Percentiles rank a stretch among this genome's conserved stretches.
These are phyloP conservation scores for Thripadectes ignobilis DNA, from an alignment of 2,797 vertebrate species.

Conservation along the genomic window DNA sequence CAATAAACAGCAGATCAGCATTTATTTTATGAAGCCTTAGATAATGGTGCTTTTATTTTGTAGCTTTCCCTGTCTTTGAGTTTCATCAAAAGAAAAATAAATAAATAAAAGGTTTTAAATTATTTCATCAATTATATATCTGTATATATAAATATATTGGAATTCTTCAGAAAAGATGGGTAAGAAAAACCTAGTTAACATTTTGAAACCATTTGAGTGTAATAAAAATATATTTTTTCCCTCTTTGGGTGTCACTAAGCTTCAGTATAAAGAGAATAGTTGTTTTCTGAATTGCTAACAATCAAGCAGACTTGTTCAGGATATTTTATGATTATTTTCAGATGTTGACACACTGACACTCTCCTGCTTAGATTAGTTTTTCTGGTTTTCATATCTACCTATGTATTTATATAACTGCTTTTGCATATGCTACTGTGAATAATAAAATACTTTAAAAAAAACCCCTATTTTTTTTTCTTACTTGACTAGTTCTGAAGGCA, in stretches of 20 bases:
- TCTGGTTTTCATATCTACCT: not conserved
- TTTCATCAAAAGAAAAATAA: not conserved
- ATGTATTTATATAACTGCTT: not conserved
- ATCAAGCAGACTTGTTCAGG: not conserved
- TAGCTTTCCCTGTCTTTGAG: not conserved
- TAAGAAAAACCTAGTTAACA: not conserved
- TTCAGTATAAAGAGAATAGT: not conserved
- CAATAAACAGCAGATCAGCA: not conserved
- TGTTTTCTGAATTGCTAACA: not conserved
- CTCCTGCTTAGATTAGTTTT: not conserved
- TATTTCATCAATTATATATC: not conserved
- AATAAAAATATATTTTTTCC: not conserved
- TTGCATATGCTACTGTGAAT: not conserved
- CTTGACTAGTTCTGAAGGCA: not conserved
- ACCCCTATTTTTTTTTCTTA: too few relatives aligned
- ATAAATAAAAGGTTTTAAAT: not conserved
- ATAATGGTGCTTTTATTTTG: not conserved
- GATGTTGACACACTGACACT: not conserved
- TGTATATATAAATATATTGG: not conserved
- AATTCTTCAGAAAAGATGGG: not conserved
- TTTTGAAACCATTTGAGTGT: not conserved
- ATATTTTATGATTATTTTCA: not conserved
- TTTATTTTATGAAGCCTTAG: not conserved
- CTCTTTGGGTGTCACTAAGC: not conserved
- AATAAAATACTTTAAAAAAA: not conserved